Percentiles rank a stretch among this genome's conserved stretches.
Conservation (phyloP, 2,888 invertebrate genomes). For the Monochamus alternatus region DNA sequence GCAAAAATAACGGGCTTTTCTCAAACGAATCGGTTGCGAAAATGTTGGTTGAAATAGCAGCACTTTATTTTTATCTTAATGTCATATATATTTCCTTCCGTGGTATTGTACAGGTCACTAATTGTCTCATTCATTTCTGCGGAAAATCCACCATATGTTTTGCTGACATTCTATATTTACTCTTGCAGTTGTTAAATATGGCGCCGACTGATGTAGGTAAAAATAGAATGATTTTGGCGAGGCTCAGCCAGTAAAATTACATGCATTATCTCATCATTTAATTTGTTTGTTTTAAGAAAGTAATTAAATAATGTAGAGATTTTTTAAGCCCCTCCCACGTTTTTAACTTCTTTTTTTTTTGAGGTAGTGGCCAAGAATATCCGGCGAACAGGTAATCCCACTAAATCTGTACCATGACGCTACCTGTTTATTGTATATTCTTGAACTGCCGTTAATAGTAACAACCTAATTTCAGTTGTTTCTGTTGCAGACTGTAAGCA, state of each 20-base stretch:
- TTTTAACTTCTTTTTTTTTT: neutral
- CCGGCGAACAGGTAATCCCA: neutral
- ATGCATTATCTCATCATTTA: slow-evolving; percentile 30
- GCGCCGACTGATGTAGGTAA: slow-evolving; percentile 29
- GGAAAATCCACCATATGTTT: slow-evolving; percentile 28
- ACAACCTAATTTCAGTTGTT: slow-evolving; percentile 33
- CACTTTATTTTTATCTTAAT: neutral
- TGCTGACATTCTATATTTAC: slow-evolving; percentile 31
- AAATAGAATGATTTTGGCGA: slow-evolving; percentile 36
- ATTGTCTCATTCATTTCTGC: slow-evolving; percentile 17
- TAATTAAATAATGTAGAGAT: neutral
- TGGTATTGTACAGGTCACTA: neutral
- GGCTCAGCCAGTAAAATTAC: slow-evolving; percentile 9
- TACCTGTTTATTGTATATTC: neutral
- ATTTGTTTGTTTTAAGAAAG: neutral
- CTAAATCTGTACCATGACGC: neutral
- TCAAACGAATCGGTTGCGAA: neutral
- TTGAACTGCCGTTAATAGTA: neutral
- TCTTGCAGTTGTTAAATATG: slow-evolving; percentile 25
- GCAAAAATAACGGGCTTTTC: slow-evolving; percentile 17
- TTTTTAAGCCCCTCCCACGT: neutral
- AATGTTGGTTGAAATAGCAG: neutral
- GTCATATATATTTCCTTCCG: neutral
- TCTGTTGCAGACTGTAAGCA: slow-evolving; percentile 71
- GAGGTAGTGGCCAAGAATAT: neutral